Evolutionary conservation across 2,113 vertebrate genomes (phyloP), one percentile per base, ranked within the genome.

Genomic region (Rhinolophus ferrumequinum): DNA sequence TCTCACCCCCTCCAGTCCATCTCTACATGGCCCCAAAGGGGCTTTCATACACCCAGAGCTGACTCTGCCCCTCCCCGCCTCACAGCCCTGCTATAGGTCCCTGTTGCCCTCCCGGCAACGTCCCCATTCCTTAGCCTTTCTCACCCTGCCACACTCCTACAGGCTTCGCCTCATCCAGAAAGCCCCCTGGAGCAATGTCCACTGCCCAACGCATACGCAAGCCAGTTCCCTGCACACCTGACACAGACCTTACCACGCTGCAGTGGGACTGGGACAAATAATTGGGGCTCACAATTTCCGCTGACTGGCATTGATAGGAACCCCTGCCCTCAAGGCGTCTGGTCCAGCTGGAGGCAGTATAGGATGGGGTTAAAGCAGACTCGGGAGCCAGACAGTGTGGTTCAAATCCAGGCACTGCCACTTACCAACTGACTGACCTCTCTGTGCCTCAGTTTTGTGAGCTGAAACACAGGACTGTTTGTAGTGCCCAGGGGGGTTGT

Each of bases 331-430:
- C 30, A 2, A n/a, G 47, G 38, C 0, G 0, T 18, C 33, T 35
- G 13, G 67, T 66, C 73, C 67, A 88, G 47, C 10, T 8, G 16
- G 33, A 85, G 52, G 30, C 54, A 5, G 22, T 35, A 24, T 0
- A 60, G 54, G 9, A 13, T 84, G 47, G 18, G 44, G n/a, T 33
- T 28, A 44, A 15, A 44, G 35, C 15, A 33, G 54, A 64, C 22
- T 22, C 10, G 16, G 6, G 22, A 60, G 47, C 35, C 15, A 6
- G 64, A 22, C 5, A 2, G 30, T 52, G 15, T 0, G 0, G 44
- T 73, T 76, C 89, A 66, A 33, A 33, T 28, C 52, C n/a, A 47
- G 33, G 41, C 50, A 9, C 41, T 12, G 33, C 66, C 41, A 19
- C 54, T n/a, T 13, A 28, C 28, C 2, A 50, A 52, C 86, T 15